Conservation (phyloP, 1,140 invertebrate genomes). For the Cotesia chilonis region DNA sequence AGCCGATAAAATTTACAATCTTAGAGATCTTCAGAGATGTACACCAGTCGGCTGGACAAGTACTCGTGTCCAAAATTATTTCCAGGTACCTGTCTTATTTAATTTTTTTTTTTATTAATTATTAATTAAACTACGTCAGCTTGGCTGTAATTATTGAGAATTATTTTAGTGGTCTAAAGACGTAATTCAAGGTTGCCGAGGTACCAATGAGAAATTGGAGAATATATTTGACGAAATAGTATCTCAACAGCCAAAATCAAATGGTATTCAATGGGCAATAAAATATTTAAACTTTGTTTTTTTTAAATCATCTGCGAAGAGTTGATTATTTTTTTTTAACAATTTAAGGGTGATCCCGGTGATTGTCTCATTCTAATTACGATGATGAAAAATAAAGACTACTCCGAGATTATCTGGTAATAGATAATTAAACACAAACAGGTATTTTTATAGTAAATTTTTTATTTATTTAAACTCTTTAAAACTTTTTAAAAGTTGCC, state of each 20-base stretch:
- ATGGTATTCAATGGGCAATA: neutral
- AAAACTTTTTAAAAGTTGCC: too few species aligned
- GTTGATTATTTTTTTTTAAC: too few species aligned
- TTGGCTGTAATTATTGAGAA: neutral
- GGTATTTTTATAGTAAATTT: too few species aligned
- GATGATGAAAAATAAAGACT: too few species aligned
- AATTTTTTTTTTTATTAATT: neutral
- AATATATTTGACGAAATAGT: constrained; percentile 71
- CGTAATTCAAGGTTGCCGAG: constrained; percentile 75
- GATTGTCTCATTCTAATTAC: too few species aligned
- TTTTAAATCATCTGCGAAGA: too few species aligned
- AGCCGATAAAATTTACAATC: constrained; percentile 88
- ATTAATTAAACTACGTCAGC: neutral
- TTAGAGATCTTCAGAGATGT: constrained; percentile 74
- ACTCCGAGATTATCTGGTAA: too few species aligned
- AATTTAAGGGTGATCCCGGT: too few species aligned
- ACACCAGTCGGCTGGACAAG: constrained; percentile 75
- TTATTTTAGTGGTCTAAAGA: constrained; percentile 74
- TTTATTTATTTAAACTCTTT: too few species aligned
- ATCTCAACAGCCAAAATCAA: constrained; percentile 33
- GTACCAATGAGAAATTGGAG: constrained; percentile 75
- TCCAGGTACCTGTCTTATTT: constrained; percentile 42
- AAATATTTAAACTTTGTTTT: too few species aligned
- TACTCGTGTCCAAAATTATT: constrained; percentile 67
- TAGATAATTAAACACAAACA: too few species aligned